Evolutionary conservation across 2,888 invertebrate species (phyloP).

Genomic region (Ditula angustiorana): DNA sequence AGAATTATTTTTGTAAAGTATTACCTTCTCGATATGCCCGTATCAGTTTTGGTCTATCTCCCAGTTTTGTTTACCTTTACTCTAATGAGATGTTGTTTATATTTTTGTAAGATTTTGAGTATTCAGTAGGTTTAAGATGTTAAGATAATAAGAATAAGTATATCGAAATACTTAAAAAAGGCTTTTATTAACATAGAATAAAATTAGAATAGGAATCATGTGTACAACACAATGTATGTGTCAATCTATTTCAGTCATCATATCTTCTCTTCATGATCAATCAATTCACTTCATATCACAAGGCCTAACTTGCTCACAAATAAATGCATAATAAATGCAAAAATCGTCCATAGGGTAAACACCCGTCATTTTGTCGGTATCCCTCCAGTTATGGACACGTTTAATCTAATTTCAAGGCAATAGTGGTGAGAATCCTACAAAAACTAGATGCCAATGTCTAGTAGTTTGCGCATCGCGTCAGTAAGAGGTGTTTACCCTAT

Average conservation of each 20-base stretch:
- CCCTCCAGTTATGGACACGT: too few relatives aligned
- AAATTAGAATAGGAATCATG: constrained; percentile 25
- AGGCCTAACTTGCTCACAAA: constrained; percentile 44
- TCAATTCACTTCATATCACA: constrained; percentile 37
- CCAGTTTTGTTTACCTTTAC: constrained; percentile 41
- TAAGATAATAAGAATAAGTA: constrained; percentile 39
- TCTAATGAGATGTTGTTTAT: constrained; percentile 59
- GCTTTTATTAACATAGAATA: constrained; percentile 28
- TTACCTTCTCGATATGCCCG: constrained; percentile 46
- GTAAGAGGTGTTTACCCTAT: too few relatives aligned
- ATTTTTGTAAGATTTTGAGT: constrained; percentile 63
- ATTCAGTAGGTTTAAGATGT: constrained; percentile 56
- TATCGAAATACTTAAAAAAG: constrained; percentile 39
- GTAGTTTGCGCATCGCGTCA: too few relatives aligned
- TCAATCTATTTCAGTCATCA: constrained; percentile 28
- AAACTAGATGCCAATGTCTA: too few relatives aligned
- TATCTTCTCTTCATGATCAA: constrained; percentile 23
- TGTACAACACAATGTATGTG: constrained; percentile 31
- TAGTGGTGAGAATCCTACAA: too few relatives aligned
- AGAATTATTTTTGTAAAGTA: constrained; percentile 53
- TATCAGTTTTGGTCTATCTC: constrained; percentile 30
- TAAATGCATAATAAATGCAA: constrained; percentile 30
- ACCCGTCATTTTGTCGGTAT: constrained; percentile 25
- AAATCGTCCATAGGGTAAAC: constrained; percentile 24
- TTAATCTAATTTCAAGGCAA: too few relatives aligned